Conservation (phyloP, 1,140 invertebrate genomes). For the Megalopta genalis region DNA sequence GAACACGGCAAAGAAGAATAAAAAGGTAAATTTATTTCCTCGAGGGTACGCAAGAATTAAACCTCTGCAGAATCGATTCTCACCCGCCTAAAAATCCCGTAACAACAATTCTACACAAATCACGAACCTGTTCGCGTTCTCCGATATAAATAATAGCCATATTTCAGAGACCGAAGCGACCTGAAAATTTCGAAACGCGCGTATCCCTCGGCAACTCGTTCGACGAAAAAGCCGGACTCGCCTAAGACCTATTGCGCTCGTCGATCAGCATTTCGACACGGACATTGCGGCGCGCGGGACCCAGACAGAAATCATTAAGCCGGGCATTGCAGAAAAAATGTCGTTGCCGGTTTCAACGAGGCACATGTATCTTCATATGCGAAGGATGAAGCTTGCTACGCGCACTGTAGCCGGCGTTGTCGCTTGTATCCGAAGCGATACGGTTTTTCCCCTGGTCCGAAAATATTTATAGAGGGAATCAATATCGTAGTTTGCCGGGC, state of each 20-base stretch:
- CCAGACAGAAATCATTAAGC: constrained; percentile 6
- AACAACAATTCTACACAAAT: too few species aligned
- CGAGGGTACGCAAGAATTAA: too few species aligned
- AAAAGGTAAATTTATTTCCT: too few species aligned
- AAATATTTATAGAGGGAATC: constrained; percentile 56
- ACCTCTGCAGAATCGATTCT: too few species aligned
- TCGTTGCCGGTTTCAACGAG: neutral
- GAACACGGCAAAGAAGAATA: too few species aligned
- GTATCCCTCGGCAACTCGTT: neutral
- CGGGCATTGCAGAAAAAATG: neutral
- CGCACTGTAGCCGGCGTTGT: neutral
- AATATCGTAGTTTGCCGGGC: constrained; percentile 48
- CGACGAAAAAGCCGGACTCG: neutral
- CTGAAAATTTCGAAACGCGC: neutral
- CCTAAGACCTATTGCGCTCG: constrained; percentile 3
- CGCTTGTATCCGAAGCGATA: neutral
- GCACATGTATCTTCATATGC: constrained; percentile 32
- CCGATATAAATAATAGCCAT: neutral
- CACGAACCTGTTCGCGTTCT: too few species aligned
- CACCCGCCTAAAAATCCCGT: too few species aligned
- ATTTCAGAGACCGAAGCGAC: too few species aligned
- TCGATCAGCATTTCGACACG: neutral
- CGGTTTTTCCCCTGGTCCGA: constrained; percentile 14
- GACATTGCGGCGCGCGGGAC: neutral
- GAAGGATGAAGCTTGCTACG: neutral